Evolutionary conservation across 2,888 invertebrate species (phyloP), one percentile per base, ranked within the genome.

Genomic region (Eulithis prunata): DNA sequence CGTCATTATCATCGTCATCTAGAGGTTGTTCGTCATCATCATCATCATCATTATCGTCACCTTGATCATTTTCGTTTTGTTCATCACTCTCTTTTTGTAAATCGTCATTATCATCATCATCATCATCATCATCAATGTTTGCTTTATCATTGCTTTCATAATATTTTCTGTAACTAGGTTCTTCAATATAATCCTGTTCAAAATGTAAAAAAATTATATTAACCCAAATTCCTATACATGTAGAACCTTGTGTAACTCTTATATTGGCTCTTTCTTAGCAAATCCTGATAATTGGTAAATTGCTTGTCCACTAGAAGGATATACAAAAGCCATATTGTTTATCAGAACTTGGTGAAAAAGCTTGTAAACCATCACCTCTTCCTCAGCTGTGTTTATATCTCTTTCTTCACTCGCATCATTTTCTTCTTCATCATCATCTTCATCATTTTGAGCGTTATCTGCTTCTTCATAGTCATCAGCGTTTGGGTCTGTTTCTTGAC

Each of bases 21-120:
- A 32, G 4, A 32, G 4, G n/a, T 53, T 53, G 36, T 36, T 13
- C 79, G 53, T 79, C 74, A 43, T 57, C 77, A 59, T 75, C 75
- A 41, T 71, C 69, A 28, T 76, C 71, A 21, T 78, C 71, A 38
- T 32, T 6, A 41, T 41, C 41, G 10, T 75, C 63, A n/a, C 75
- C 70, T n/a, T 77, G 75, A 55, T 79, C 76, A 55, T 81, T 79
- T 53, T 77, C 75, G 13, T 79, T 76, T 41, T 77, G 79, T 49
- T 82, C 78, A 61, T 82, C 76, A 46, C 82, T 78, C 60, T 81
- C 79, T 58, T 77, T 74, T 66, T 80, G 74, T 66, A 76, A 69
- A 64, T 80, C 76, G 38, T 82, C 78, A 32, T 75, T 76, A 41
- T 82, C 78, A 60, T 75, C 75, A 32, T 75, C 76, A 41, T 82